Conservation (phyloP, 1,140 invertebrate species). For the Orussus abietinus region DNA sequence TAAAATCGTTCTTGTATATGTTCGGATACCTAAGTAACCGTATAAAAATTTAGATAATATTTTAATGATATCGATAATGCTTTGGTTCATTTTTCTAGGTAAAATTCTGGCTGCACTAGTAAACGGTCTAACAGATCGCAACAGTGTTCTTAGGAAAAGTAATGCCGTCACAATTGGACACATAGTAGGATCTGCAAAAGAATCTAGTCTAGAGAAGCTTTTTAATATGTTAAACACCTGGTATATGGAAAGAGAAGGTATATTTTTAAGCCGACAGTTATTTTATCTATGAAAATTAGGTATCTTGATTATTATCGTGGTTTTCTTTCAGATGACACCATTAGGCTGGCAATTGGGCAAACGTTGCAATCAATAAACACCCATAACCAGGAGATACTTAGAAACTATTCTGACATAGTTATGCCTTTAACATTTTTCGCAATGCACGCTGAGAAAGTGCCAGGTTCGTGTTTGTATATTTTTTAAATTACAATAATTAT, state of each 20-base stretch:
- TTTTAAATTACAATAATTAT: conserved; percentile 5
- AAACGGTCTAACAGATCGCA: conserved; percentile 79
- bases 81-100: conserved; percentile 46
- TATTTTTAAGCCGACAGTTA: conserved; percentile 7
- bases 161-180: conserved; percentile 81
- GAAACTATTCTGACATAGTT: conserved; percentile 71
- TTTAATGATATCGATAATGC: not conserved
- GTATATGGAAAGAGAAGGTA: conserved; percentile 73
- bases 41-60: conserved; percentile 5
- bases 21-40: not conserved
- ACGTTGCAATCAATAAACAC: conserved; percentile 78
- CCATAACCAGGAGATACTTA: conserved; percentile 78
- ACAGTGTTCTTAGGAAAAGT: conserved; percentile 75
- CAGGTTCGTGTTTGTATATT: conserved; percentile 40
- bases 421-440: conserved; percentile 84
- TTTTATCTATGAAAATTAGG: conserved; percentile 7
- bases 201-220: conserved; percentile 80
- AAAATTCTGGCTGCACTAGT: conserved; percentile 77
- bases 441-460: conserved; percentile 75
- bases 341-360: conserved; percentile 70
- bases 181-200: conserved; percentile 81
- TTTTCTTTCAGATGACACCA: conserved; percentile 61
- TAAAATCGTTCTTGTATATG: not conserved
- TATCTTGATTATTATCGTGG: conserved; percentile 8
- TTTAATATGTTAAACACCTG: conserved; percentile 75